Conservation (phyloP, 2,113 vertebrate genomes). For the Phyllostomus discolor region DNA sequence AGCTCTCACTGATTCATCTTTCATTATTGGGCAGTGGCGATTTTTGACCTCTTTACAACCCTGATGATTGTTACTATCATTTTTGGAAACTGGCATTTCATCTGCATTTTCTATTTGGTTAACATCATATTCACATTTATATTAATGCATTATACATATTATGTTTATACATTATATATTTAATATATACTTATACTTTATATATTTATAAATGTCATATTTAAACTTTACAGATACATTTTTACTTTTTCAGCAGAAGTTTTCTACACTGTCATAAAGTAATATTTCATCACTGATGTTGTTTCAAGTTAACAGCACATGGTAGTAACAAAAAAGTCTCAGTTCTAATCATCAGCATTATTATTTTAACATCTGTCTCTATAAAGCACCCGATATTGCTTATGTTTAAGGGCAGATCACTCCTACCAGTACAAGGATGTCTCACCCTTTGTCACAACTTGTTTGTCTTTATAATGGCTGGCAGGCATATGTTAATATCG, state of each 20-base stretch:
- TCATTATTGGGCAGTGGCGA: not conserved
- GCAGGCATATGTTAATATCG: not conserved
- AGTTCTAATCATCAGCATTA: not conserved
- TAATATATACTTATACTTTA: no score
- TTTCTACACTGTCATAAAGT: not conserved
- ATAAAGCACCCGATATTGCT: not conserved
- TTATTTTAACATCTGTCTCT: not conserved
- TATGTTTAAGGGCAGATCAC: not conserved
- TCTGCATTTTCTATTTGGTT: not conserved
- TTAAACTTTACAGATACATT: not conserved
- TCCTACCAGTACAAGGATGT: not conserved
- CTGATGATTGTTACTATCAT: not conserved
- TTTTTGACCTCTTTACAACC: not conserved
- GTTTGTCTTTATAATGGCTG: not conserved
- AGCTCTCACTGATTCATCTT: not conserved
- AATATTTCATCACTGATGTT: not conserved
- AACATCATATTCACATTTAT: not conserved
- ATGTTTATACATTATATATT: no score
- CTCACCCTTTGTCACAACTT: not conserved
- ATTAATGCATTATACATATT: not conserved
- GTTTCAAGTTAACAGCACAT: not conserved
- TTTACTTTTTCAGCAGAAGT: not conserved
- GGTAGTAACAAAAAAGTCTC: not conserved
- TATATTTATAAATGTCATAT: no score
- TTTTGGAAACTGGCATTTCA: not conserved